phyloP scores from a whole-genome alignment of 2,888 invertebrate genomes.

The Apeira syringaria region DNA sequence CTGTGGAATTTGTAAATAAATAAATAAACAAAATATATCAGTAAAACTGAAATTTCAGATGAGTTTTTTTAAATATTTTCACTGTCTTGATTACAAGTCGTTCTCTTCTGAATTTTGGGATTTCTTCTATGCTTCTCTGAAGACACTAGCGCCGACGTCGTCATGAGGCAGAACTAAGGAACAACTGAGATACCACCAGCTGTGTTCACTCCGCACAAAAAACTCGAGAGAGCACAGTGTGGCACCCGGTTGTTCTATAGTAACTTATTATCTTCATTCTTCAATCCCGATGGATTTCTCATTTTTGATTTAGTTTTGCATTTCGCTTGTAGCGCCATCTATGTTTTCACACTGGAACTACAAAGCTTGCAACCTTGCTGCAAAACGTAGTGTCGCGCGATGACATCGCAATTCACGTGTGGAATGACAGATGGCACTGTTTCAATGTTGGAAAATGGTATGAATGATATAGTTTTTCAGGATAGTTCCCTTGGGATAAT shows the following conservation, averaged over 20 bases:
- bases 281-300: constrained; percentile 15
- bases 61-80: too few species aligned
- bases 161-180: constrained; percentile 74
- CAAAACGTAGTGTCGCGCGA: constrained; percentile 15
- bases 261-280: constrained; percentile 27
- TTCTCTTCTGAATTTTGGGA: too few species aligned
- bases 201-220: constrained; percentile 94
- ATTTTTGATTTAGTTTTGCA: constrained; percentile 14
- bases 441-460: constrained; percentile 9
- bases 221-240: constrained; percentile 97
- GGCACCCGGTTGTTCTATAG: constrained; percentile 94
- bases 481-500: too few species aligned
- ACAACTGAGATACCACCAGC: constrained; percentile 99
- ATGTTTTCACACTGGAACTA: constrained; percentile 32
- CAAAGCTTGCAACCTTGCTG: constrained; percentile 15
- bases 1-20: too few species aligned
- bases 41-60: too few species aligned
- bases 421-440: constrained; percentile 49
- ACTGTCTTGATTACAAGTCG: too few species aligned
- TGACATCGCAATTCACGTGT: constrained; percentile 25
- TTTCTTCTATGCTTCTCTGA: neutral
- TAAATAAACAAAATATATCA: too few species aligned
- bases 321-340: constrained; percentile 31
- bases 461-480: constrained; percentile 4
- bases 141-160: constrained; percentile 8